Evolutionary conservation across 2,113 vertebrate species (phyloP).

Genomic region (Scomber colias): DNA sequence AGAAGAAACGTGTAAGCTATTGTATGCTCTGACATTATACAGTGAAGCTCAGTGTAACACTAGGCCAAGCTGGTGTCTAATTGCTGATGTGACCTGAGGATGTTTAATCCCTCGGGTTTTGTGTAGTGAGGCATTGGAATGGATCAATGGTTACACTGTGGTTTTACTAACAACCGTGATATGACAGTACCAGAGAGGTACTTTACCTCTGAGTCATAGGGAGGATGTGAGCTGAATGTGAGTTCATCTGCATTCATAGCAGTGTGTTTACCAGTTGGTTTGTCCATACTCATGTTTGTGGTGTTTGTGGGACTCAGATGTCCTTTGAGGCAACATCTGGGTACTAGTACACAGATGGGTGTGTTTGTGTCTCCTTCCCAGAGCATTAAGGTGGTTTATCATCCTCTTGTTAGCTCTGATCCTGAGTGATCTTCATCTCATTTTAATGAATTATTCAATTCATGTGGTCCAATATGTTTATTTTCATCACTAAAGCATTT

Average conservation of each 20-base stretch:
- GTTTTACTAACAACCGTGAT: slow-evolving; percentile 46
- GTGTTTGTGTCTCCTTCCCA: slow-evolving; percentile 30
- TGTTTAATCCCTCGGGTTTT: slow-evolving; percentile 45
- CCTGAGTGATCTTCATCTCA: slow-evolving; percentile 23
- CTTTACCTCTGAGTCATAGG: slow-evolving; percentile 29
- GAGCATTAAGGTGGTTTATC: slow-evolving; percentile 34
- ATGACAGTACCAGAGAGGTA: slow-evolving; percentile 47
- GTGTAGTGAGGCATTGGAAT: slow-evolving; percentile 39
- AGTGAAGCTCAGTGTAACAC: slow-evolving; percentile 31
- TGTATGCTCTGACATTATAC: slow-evolving; percentile 1
- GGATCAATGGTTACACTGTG: slow-evolving; percentile 57
- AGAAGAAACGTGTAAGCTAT: background rate
- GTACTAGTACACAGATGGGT: slow-evolving; percentile 37
- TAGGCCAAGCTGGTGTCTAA: slow-evolving; percentile 47
- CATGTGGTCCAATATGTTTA: background rate
- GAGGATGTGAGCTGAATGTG: slow-evolving; percentile 9
- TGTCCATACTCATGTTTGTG: background rate
- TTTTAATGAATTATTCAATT: background rate
- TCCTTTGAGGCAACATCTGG: slow-evolving; percentile 54
- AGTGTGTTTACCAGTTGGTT: background rate
- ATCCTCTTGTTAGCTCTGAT: slow-evolving; percentile 41
- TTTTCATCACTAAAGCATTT: background rate
- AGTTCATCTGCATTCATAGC: background rate
- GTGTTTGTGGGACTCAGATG: slow-evolving; percentile 12
- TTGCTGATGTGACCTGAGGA: slow-evolving; percentile 55